phyloP scores from a whole-genome alignment of 2,888 invertebrate genomes.

The Cheilosia scutellata region DNA sequence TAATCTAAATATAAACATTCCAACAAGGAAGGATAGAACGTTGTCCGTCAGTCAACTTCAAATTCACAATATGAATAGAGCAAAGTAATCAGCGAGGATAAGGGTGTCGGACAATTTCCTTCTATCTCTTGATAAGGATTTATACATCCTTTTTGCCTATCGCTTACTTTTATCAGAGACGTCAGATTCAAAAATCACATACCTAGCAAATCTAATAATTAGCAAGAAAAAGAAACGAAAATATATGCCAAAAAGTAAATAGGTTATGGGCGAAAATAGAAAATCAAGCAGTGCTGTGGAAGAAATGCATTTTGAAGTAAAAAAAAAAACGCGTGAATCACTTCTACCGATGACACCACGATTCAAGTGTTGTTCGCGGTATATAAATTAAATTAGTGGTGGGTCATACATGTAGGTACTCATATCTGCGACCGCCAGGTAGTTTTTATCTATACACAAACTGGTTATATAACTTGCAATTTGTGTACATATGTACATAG shows the following conservation, averaged over 20 bases:
- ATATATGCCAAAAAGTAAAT: background rate
- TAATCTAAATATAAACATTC: too few relatives aligned
- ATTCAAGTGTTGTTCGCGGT: conserved; percentile 13
- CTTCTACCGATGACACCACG: conserved; percentile 18
- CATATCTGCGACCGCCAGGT: conserved; percentile 43
- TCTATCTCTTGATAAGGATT: too few relatives aligned
- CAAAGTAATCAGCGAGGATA: too few relatives aligned
- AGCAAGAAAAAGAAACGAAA: background rate
- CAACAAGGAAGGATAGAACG: too few relatives aligned
- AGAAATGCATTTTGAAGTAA: conserved; percentile 34
- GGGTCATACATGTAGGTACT: background rate
- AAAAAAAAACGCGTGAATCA: conserved; percentile 50
- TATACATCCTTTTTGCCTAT: too few relatives aligned
- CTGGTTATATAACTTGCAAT: conserved; percentile 68
- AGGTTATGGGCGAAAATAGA: conserved; percentile 26
- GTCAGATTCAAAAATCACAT: background rate
- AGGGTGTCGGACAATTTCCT: too few relatives aligned
- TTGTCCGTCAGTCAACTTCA: too few relatives aligned
- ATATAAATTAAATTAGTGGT: conserved; percentile 27
- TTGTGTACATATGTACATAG: conserved; percentile 6
- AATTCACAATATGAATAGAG: too few relatives aligned
- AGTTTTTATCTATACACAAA: conserved; percentile 61
- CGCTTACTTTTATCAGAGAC: background rate
- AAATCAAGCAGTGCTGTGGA: conserved; percentile 3
- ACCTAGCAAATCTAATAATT: background rate